A percentile compares a stretch with the other conserved stretches of the same genome.
Conservation (phyloP, 2,113 vertebrate species). For the Anhinga rufa region DNA sequence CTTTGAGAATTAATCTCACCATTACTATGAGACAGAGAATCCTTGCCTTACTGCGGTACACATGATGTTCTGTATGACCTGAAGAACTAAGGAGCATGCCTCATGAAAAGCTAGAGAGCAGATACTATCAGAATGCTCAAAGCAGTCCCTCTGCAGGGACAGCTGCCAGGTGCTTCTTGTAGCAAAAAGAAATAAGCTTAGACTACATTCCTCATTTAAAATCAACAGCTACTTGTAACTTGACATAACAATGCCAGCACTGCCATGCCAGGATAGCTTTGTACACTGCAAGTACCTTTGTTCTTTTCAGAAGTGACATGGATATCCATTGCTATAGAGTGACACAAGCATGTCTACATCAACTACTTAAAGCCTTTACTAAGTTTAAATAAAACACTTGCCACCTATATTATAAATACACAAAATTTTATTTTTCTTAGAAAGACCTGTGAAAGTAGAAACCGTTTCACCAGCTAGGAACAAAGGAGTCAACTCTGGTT, state of each 20-base stretch:
- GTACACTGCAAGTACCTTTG: neutral
- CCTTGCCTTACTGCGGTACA: too few relatives aligned
- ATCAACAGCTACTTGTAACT: neutral
- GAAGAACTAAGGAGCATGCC: neutral
- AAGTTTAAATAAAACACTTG: neutral
- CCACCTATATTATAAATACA: neutral
- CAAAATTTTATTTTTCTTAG: neutral
- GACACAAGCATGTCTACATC: neutral
- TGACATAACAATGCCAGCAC: neutral
- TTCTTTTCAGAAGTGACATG: neutral
- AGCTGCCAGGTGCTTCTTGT: neutral
- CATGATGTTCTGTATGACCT: neutral
- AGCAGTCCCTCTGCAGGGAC: neutral
- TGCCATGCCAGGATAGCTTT: neutral
- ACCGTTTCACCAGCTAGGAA: neutral
- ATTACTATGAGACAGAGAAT: too few relatives aligned
- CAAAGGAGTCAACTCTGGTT: neutral
- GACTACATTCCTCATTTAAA: neutral
- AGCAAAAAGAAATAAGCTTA: neutral
- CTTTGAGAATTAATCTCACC: neutral
- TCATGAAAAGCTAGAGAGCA: neutral
- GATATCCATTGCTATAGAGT: neutral
- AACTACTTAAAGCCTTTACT: neutral
- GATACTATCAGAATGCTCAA: neutral
- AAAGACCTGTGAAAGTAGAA: neutral